A percentile compares a stretch with the other conserved stretches of the same genome.
These are phyloP conservation scores for Silurus asotus DNA, from an alignment of 2,113 vertebrate genomes.

Conservation along the genomic window DNA sequence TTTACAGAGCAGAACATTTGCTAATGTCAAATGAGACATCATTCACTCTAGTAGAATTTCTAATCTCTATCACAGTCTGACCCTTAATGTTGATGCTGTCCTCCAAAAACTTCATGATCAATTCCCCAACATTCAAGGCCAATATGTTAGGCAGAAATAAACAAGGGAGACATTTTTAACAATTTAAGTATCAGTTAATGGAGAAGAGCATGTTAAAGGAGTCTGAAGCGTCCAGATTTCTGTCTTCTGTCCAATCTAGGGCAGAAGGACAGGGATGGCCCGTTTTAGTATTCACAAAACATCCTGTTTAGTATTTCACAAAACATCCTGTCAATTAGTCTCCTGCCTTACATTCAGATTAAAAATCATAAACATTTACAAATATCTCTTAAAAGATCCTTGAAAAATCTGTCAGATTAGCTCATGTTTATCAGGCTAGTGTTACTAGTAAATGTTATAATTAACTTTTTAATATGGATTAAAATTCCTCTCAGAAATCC, in stretches of 20 bases:
- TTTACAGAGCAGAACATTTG: background rate
- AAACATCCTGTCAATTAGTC: background rate
- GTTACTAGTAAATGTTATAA: too few relatives aligned
- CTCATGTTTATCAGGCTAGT: too few relatives aligned
- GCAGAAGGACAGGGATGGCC: background rate
- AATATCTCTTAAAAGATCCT: background rate
- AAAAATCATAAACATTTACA: background rate
- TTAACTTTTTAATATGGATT: too few relatives aligned
- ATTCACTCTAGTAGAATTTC: background rate
- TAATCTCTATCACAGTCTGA: background rate
- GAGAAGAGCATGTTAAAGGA: background rate
- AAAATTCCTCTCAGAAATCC: background rate
- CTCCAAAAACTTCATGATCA: background rate
- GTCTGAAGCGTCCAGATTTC: background rate
- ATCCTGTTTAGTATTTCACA: too few relatives aligned
- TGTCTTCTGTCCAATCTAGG: conserved; percentile 5
- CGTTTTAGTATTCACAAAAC: background rate
- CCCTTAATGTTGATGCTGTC: background rate
- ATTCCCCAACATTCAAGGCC: background rate
- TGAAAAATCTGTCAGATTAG: too few relatives aligned
- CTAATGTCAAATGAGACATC: background rate
- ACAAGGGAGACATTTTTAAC: background rate
- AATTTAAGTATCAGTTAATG: background rate
- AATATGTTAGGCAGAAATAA: background rate
- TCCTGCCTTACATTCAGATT: background rate